These are phyloP conservation scores for Gonatopus flavifemur DNA, from an alignment of 1,140 invertebrate genomes.

Conservation along the genomic window DNA sequence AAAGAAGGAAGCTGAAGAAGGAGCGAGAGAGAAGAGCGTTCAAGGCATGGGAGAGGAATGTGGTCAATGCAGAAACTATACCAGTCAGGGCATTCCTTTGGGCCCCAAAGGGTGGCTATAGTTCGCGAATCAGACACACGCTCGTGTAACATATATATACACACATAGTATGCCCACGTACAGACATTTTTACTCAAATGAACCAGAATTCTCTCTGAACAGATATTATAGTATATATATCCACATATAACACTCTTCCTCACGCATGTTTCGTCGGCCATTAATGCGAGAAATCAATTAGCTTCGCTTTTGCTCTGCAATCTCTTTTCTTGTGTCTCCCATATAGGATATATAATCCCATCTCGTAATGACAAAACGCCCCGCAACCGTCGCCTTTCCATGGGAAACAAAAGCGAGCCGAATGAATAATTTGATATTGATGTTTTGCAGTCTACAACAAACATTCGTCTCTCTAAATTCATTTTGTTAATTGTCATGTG, in stretches of 20 bases:
- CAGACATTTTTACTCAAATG: too few relatives aligned
- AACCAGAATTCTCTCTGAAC: too few relatives aligned
- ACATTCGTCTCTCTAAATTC: too few relatives aligned
- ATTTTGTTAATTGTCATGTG: too few relatives aligned
- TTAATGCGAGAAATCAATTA: conserved; percentile 35
- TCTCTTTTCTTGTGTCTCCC: too few relatives aligned
- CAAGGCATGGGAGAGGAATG: conserved; percentile 56
- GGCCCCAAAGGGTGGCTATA: conserved; percentile 44
- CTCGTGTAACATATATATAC: conserved; percentile 17
- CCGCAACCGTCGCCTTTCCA: too few relatives aligned
- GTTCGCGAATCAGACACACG: conserved; percentile 34
- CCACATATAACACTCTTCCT: conserved; percentile 4
- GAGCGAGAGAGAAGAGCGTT: conserved; percentile 43
- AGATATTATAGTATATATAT: too few relatives aligned
- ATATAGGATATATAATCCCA: too few relatives aligned
- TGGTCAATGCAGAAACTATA: conserved; percentile 57
- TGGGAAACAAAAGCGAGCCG: too few relatives aligned
- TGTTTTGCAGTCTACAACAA: too few relatives aligned
- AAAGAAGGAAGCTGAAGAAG: conserved; percentile 30
- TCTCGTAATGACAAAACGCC: too few relatives aligned
- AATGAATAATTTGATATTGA: too few relatives aligned
- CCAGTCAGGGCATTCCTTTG: conserved; percentile 46
- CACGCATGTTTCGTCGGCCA: conserved; percentile 14
- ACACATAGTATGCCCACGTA: background rate
- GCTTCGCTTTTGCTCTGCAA: conserved; percentile 13